phyloP scores from a whole-genome alignment of 2,797 vertebrate species.

The Prunella strophiata region DNA sequence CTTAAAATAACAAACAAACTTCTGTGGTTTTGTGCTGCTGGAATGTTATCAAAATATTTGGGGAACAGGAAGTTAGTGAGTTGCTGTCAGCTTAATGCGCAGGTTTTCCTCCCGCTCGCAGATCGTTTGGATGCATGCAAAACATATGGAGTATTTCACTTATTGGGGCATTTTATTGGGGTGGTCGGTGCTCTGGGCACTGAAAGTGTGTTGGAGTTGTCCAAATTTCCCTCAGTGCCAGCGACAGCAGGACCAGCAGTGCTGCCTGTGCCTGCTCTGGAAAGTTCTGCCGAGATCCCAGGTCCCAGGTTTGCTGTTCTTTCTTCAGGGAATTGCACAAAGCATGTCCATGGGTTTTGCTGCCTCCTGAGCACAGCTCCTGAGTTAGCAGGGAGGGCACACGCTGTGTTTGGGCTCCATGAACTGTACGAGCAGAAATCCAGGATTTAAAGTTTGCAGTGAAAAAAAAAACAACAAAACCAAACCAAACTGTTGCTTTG shows the following conservation, averaged over 20 bases:
- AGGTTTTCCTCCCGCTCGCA: accelerated
- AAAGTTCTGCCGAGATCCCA: neutral
- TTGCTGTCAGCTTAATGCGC: neutral
- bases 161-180: neutral
- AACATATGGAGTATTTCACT: neutral
- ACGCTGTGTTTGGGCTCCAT: neutral
- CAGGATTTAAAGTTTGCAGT: neutral
- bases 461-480: neutral
- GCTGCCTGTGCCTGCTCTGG: neutral
- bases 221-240: neutral
- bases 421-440: neutral
- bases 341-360: neutral
- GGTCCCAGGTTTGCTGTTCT: neutral
- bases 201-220: neutral
- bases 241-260: neutral
- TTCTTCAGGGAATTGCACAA: neutral
- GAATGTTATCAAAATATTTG: neutral
- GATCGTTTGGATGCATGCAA: neutral
- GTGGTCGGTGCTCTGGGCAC: neutral
- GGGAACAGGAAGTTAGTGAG: neutral
- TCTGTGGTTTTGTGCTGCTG: neutral
- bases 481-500: neutral
- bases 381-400: neutral
- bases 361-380: neutral
- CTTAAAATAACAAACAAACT: neutral